A percentile compares a stretch with the other conserved stretches of the same genome.
These are phyloP conservation scores for Pseudorasbora parva DNA, from an alignment of 2,113 vertebrate species.

Conservation along the genomic window DNA sequence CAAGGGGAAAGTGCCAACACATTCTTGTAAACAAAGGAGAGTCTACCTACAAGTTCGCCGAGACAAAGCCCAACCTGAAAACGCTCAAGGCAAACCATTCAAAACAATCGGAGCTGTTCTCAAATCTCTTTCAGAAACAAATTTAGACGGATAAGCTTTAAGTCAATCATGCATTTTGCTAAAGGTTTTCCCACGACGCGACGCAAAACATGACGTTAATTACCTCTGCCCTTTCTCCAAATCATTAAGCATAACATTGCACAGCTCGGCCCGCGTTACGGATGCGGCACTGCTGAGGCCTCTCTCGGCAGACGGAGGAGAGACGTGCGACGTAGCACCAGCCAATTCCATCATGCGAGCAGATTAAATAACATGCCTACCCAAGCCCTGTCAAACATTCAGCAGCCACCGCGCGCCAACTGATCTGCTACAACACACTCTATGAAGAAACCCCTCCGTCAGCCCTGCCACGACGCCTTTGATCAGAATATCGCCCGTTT, in stretches of 20 bases:
- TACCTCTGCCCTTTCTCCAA: constrained; percentile 75
- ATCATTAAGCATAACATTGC: constrained; percentile 68
- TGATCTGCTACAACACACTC: constrained; percentile 74
- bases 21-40: constrained; percentile 56
- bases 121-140: constrained; percentile 6
- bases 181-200: not conserved
- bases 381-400: constrained; percentile 81
- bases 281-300: constrained; percentile 42
- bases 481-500: constrained; percentile 67
- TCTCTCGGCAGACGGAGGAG: not conserved
- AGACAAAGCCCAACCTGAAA: constrained; percentile 41
- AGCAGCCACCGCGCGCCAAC: constrained; percentile 74
- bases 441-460: constrained; percentile 65
- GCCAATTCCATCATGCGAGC: constrained; percentile 77
- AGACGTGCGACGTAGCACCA: constrained; percentile 70
- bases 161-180: not conserved
- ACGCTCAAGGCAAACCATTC: not conserved
- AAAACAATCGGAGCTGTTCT: not conserved
- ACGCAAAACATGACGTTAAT: constrained; percentile 69
- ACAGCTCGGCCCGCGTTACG: constrained; percentile 27
- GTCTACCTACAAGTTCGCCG: constrained; percentile 44
- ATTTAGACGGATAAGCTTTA: not conserved
- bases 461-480: constrained; percentile 69
- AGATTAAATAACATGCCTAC: constrained; percentile 83
- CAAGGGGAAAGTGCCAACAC: constrained; percentile 53